Base-by-base conservation (phyloP, 2,888 invertebrate species). In the Biston betularia region DNA sequence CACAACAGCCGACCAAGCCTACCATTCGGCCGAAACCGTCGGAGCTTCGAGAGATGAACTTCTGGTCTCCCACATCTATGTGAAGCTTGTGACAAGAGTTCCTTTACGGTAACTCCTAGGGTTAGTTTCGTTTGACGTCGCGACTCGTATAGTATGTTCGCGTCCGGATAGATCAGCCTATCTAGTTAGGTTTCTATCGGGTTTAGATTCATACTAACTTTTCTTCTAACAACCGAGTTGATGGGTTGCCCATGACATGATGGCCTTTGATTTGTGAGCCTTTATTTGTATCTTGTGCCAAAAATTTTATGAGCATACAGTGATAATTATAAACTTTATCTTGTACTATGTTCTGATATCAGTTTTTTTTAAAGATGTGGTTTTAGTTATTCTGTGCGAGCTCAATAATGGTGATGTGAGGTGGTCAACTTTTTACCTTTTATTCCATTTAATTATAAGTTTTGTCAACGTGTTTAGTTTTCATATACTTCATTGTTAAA, bases 41-140 rank as follows among this genome's bases (percentile, higher is more conserved):
- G 0, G 97, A 97, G 81, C 89, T 97, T 12, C 89, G 97, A 53
- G 97, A 97, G 88, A 96, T 97, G 96, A 97, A 97, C 87, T 97
- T 97, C 89, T 97, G 97, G 97, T 96, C 97, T 7, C 97, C 97
- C 0, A 97, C 97, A 9, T 97, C 97, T 0, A 97, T 97, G 97
- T 97, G 95, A 90, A 76, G 42, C 50, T 44, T 34, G 52, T 5
- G 6, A 40, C 12, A n/a, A 0, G 64, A 61, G 73, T 69, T 71
- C 65, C 72, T n/a, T 11, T 6, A 2, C 40, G 34, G 67, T 66
- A 68, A 70, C 74, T 68, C 50, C 8, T 70, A 69, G 65, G 64
- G 15, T 64, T 58, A 63, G 50, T 63, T 66, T 57, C 46, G 62
- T 15, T 56, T 50, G 52, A 61, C 42, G 42, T 60, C 38, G n/a